Evolutionary conservation across 2,888 invertebrate species (phyloP).

Genomic region (Trileptium ribeirensis): DNA sequence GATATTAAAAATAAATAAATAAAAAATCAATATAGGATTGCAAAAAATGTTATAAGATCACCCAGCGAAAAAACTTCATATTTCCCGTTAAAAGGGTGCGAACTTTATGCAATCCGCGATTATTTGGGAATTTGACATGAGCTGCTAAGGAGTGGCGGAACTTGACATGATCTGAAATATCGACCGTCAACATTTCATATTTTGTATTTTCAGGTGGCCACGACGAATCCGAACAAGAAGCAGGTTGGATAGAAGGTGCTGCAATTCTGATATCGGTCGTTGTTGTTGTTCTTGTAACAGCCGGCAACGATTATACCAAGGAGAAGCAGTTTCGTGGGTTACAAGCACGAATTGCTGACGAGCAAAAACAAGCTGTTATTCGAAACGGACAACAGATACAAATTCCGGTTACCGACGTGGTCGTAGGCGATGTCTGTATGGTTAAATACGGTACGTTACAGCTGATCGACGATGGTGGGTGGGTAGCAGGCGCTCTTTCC

Average conservation of each 20-base stretch:
- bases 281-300: constrained; percentile 58
- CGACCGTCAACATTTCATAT: too few species aligned
- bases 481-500: too few species aligned
- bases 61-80: too few species aligned
- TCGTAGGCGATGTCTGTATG: constrained; percentile 96
- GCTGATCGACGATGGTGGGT: too few species aligned
- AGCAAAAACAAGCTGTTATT: constrained; percentile 95
- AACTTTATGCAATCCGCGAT: too few species aligned
- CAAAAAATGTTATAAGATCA: too few species aligned
- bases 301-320: constrained; percentile 58
- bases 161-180: too few species aligned
- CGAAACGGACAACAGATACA: constrained; percentile 83
- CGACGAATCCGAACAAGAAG: constrained; percentile 51
- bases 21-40: too few species aligned
- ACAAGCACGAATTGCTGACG: constrained; percentile 84
- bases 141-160: too few species aligned
- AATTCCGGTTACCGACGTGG: constrained; percentile 89
- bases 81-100: too few species aligned
- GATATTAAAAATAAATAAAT: too few species aligned
- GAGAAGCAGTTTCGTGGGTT: constrained; percentile 52
- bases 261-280: constrained; percentile 57
- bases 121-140: too few species aligned
- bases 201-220: background rate
- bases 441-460: constrained; percentile 60
- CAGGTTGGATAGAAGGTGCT: constrained; percentile 58